Evolutionary conservation across 2,888 invertebrate genomes (phyloP).

Genomic region (Troides helena): DNA sequence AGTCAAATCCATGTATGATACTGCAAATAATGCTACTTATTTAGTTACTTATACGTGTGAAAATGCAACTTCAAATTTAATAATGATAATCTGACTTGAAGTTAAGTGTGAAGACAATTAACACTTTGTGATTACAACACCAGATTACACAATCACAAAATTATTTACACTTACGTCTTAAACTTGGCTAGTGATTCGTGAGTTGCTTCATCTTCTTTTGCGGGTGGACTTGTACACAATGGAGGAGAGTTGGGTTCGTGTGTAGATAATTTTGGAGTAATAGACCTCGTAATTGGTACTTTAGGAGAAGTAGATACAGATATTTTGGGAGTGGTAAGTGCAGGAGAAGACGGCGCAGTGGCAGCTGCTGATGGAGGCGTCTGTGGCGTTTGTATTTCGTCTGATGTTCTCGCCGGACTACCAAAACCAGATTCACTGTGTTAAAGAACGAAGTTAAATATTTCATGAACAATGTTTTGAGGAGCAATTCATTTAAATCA

Average conservation of each 20-base stretch:
- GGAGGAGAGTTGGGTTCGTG: slow-evolving; percentile 66
- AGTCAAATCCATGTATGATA: slow-evolving; percentile 27
- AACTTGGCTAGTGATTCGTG: slow-evolving; percentile 70
- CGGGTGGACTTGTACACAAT: slow-evolving; percentile 67
- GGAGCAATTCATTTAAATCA: not conserved
- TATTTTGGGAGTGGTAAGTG: slow-evolving; percentile 39
- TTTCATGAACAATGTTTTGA: not conserved
- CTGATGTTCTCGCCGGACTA: slow-evolving; percentile 68
- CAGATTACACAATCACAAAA: not conserved
- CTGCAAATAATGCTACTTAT: slow-evolving; percentile 23
- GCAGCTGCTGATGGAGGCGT: slow-evolving; percentile 57
- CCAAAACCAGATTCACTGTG: slow-evolving; percentile 73
- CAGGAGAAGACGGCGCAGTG: slow-evolving; percentile 41
- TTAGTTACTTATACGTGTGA: not conserved
- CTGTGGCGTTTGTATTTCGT: slow-evolving; percentile 65
- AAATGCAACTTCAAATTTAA: too few species aligned
- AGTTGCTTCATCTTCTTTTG: slow-evolving; percentile 59
- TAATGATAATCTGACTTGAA: not conserved
- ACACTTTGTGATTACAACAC: not conserved
- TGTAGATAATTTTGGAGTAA: slow-evolving; percentile 41
- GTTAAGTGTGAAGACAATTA: not conserved
- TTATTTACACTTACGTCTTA: slow-evolving; percentile 66
- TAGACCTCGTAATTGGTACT: slow-evolving; percentile 31
- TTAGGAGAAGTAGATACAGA: slow-evolving; percentile 39
- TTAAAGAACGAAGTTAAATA: not conserved